Evolutionary conservation across 2,888 invertebrate species (phyloP), one percentile per base, ranked within the genome.

Genomic region (Trissolcus japonicus): DNA sequence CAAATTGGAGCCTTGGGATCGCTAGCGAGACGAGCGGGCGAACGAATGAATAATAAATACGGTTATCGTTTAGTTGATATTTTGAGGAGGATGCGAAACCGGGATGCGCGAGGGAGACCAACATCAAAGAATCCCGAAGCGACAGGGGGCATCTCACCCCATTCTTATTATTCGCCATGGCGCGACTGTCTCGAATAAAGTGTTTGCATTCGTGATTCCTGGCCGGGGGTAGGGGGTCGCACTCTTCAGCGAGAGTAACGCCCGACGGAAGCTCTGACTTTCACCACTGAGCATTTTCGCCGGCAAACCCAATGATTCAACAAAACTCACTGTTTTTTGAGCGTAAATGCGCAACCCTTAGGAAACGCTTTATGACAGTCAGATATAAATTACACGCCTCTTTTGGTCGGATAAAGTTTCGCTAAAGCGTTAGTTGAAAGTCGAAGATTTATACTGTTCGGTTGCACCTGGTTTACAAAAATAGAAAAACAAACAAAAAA

Each of bases 1-100:
- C 78, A 85, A 86, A 87, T 86, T 86, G 86, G 82, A 83, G 83
- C 79, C 65, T 46, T 71, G 76, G 76, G 81, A 76, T 77, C 69
- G 77, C 66, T 67, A 60, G 66, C 78, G 72, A 67, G 76, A 76
- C 80, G 79, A 81, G 79, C 81, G 85, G 84, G 83, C 83, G 83
- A 88, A 89, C 90, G 90, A 90, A 91, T 91, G 91, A 91, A 91
- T 91, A 91, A 91, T 91, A 91, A 91, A 91, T 91, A 90, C 86
- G 90, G 91, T 91, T 91, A 91, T 91, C 91, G 91, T 91, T 91
- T 91, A 91, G 91, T 91, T 91, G 91, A 91, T 91, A 91, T 91
- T 91, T 91, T 90, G 90, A 89, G 90, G 90, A 89, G 90, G 89
- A 89, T 89, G 89, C 88, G 89, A 89, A 88, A 88, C 86, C 60